Conservation (phyloP, 2,888 invertebrate genomes). For the Spialia ferax region DNA sequence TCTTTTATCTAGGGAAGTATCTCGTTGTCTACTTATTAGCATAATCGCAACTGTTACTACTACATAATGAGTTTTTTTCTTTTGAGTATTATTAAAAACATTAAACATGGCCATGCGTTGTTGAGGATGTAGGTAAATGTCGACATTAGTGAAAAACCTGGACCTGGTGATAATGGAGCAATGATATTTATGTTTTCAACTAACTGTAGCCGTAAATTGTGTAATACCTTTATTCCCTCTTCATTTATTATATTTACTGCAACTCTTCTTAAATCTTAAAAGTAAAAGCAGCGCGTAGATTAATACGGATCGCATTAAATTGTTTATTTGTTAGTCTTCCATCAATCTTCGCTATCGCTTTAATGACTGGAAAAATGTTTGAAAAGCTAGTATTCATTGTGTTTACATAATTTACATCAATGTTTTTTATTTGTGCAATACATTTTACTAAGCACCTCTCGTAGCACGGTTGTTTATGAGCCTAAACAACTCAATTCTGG, state of each 20-base stretch:
- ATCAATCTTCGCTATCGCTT: conserved; percentile 16
- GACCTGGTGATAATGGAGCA: too few species aligned
- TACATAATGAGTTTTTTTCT: not conserved
- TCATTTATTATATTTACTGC: not conserved
- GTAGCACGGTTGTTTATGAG: not conserved
- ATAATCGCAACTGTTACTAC: conserved; percentile 28
- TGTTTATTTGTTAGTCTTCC: conserved; percentile 18
- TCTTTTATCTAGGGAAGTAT: conserved; percentile 21
- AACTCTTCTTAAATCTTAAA: not conserved
- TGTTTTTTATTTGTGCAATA: conserved; percentile 16
- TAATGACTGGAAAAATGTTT: conserved; percentile 10
- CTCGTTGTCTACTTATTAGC: conserved; percentile 22
- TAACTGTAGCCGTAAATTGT: not conserved
- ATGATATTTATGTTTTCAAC: not conserved
- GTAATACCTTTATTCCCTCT: not conserved
- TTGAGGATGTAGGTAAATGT: too few species aligned
- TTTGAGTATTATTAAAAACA: not conserved
- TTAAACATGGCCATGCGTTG: too few species aligned
- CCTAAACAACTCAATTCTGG: not conserved
- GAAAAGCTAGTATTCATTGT: not conserved
- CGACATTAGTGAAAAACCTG: too few species aligned
- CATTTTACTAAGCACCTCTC: not conserved
- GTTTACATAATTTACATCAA: conserved; percentile 19
- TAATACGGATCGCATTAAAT: conserved; percentile 14
- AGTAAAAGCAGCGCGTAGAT: not conserved